Evolutionary conservation across 1,140 invertebrate species (phyloP).

Genomic region (Drosophila neocordata): DNA sequence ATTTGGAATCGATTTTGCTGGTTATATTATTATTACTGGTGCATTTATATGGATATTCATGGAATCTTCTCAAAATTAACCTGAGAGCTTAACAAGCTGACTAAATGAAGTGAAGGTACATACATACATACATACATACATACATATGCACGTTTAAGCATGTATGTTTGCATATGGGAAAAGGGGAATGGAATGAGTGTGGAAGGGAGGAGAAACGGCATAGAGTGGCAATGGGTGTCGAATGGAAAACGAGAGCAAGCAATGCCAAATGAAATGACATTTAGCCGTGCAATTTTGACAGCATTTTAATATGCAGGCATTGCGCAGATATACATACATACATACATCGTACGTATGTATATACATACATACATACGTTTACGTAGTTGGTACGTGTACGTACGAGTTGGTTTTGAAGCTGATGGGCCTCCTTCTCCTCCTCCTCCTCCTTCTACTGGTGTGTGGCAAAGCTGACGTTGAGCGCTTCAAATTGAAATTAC

Average conservation of each 20-base stretch:
- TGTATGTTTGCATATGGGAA: constrained; percentile 22
- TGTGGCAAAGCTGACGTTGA: constrained; percentile 45
- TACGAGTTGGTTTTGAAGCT: constrained; percentile 2
- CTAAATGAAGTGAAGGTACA: not conserved
- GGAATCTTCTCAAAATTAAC: not conserved
- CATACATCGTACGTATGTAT: no score
- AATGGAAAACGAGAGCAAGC: constrained; percentile 19
- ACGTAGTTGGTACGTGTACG: constrained; percentile 1
- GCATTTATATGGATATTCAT: not conserved
- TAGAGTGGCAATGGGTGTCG: constrained; percentile 10
- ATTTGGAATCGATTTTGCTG: not conserved
- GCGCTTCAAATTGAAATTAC: constrained; percentile 61
- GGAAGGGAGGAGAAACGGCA: not conserved
- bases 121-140: not conserved
- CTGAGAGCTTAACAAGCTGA: not conserved
- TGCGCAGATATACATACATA: constrained; percentile 17
- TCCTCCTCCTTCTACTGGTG: not conserved
- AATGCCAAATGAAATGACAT: constrained; percentile 70
- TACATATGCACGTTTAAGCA: not conserved
- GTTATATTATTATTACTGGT: not conserved
- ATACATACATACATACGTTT: no score
- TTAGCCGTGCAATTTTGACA: constrained; percentile 75
- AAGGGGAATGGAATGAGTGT: not conserved
- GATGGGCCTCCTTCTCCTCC: constrained; percentile 4
- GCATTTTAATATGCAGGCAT: constrained; percentile 69